Evolutionary conservation across 1,140 invertebrate species (phyloP), one percentile per base, ranked within the genome.

Genomic region (Macrosteles quadrilineatus): DNA sequence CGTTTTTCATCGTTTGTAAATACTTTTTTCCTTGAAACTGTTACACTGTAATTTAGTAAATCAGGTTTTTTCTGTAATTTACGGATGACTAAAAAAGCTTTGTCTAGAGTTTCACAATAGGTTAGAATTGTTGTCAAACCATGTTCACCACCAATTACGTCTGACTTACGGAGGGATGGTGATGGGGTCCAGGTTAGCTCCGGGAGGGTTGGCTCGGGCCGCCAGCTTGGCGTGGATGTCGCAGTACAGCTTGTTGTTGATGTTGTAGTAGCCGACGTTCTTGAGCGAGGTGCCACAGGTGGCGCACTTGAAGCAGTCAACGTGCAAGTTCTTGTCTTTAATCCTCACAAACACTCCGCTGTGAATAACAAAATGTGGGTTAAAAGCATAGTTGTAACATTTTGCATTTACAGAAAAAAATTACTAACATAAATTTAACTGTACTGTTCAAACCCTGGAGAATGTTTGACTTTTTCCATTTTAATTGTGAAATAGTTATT

Each of bases 251-350:
- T 97, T 97, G 77, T 94, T 94, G 80, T 96, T 96, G 78, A 97
- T 90, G 79, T 95, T 96, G 85, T 96, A 97, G 80, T 97, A 97
- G 57, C 95, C 95, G 79, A 96, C 91, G 83, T 98, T 98, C 83
- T 98, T 98, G 71, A 98, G 83, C 12, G 95, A 96, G 31, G 92
- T 89, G 72, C 96, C 95, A 80, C 96, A 98, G 45, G 95, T 97
- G 53, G 93, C 88, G 81, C 96, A 98, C 81, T 96, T 96, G 86
- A 98, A 98, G 81, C 96, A 98, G 77, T 97, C 95, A 62, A 97
- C 94, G 83, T 98, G 96, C 68, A 98, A 83, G 78, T 95, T 96
- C 82, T 96, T 96, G 74, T 97, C 95, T 87, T 96, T 96, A 81
- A 97, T 96, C 77, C 94, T 89, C 45, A 96, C 95, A 85, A 97